These are phyloP conservation scores for Drosophila infuscata DNA, from an alignment of 2,888 invertebrate genomes.

Conservation along the genomic window DNA sequence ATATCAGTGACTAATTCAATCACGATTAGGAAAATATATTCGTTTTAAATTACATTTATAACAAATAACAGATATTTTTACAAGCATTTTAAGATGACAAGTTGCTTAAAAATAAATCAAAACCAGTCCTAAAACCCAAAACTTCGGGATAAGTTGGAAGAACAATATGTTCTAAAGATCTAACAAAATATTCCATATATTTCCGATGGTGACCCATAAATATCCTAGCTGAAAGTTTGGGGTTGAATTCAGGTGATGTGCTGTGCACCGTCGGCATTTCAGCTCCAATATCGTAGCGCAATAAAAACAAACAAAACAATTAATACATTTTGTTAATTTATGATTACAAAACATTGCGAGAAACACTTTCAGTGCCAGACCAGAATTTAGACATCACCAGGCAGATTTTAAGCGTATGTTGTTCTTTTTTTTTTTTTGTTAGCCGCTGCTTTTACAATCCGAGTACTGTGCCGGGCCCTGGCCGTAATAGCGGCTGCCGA, in stretches of 20 bases:
- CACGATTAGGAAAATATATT: conserved; percentile 31
- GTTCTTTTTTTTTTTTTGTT: conserved; percentile 15
- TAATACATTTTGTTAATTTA: conserved; percentile 84
- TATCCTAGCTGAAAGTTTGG: conserved; percentile 15
- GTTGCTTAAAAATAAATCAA: conserved; percentile 35
- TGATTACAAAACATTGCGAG: conserved; percentile 81
- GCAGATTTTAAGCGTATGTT: conserved; percentile 52
- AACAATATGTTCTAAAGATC: conserved; percentile 20
- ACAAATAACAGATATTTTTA: conserved; percentile 53
- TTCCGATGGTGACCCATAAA: conserved; percentile 25
- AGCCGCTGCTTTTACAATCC: conserved; percentile 50
- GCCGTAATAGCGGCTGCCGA: conserved; percentile 15
- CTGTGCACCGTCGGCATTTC: conserved; percentile 61
- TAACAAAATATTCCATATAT: conserved; percentile 13
- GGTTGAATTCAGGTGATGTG: conserved; percentile 19
- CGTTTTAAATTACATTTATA: conserved; percentile 55
- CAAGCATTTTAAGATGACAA: conserved; percentile 14
- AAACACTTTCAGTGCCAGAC: conserved; percentile 72
- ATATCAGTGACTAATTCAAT: conserved; percentile 27
- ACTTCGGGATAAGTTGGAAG: background rate
- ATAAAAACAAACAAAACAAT: conserved; percentile 82
- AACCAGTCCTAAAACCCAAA: background rate
- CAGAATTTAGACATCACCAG: conserved; percentile 78
- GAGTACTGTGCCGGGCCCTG: conserved; percentile 18
- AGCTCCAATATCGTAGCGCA: conserved; percentile 66